Conservation (phyloP, 2,888 invertebrate species). For the Pilophorus perplexus region DNA sequence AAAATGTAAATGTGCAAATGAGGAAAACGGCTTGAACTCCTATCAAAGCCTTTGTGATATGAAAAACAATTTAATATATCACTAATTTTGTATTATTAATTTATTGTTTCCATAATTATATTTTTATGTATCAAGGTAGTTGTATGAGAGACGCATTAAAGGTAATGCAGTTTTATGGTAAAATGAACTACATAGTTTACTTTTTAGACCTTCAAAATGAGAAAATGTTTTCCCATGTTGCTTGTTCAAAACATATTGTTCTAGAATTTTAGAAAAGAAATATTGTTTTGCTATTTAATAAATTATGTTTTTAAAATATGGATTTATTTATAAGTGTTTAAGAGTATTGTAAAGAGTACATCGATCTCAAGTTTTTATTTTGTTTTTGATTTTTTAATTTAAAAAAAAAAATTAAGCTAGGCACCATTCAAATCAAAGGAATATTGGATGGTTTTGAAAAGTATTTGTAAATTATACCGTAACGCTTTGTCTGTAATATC, state of each 20-base stretch:
- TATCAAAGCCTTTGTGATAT: slow-evolving; percentile 45
- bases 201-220: slow-evolving; percentile 27
- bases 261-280: slow-evolving; percentile 12
- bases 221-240: not conserved
- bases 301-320: slow-evolving; percentile 12
- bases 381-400: slow-evolving; percentile 1
- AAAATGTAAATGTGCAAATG: slow-evolving; percentile 3
- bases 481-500: slow-evolving; percentile 33
- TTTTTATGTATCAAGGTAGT: slow-evolving; percentile 42
- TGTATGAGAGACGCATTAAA: slow-evolving; percentile 1
- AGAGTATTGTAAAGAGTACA: slow-evolving; percentile 21
- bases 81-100: slow-evolving; percentile 44
- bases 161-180: slow-evolving; percentile 23
- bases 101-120: slow-evolving; percentile 45
- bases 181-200: slow-evolving; percentile 19
- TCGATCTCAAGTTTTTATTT: slow-evolving; percentile 28
- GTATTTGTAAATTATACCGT: slow-evolving; percentile 26
- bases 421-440: not conserved
- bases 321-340: slow-evolving; percentile 27
- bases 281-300: slow-evolving; percentile 3
- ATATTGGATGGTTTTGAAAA: slow-evolving; percentile 4
- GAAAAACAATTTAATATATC: slow-evolving; percentile 41
- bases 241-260: slow-evolving; percentile 18
- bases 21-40: slow-evolving; percentile 27
- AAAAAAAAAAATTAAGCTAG: slow-evolving; percentile 10